Evolutionary conservation across 2,113 vertebrate genomes (phyloP).

Genomic region (Forbesichthys agassizii): DNA sequence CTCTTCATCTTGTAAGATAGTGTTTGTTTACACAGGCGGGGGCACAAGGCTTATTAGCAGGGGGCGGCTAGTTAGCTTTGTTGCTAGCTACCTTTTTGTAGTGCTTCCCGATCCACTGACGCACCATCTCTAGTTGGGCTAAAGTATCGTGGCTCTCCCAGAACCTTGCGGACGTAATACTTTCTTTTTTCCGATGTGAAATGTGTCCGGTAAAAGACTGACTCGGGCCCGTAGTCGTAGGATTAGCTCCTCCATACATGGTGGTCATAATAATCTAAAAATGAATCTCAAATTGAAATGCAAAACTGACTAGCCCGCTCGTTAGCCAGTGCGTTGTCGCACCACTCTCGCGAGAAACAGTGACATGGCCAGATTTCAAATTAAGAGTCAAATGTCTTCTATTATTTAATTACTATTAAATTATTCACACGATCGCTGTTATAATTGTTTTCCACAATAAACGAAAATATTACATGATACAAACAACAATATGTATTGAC

Average conservation of each 20-base stretch:
- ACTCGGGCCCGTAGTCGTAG: conserved; percentile 57
- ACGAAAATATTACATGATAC: no score
- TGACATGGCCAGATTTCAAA: not conserved
- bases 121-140: conserved; percentile 85
- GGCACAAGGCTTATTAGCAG: conserved; percentile 30
- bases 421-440: no score
- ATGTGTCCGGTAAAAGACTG: conserved; percentile 48
- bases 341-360: conserved; percentile 45
- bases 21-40: conserved; percentile 63
- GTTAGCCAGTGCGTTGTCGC: conserved; percentile 50
- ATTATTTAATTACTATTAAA: no score
- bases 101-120: conserved; percentile 90
- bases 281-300: conserved; percentile 43
- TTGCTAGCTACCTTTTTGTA: conserved; percentile 88
- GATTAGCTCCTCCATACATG: conserved; percentile 65
- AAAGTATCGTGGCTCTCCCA: conserved; percentile 90
- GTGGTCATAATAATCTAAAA: conserved; percentile 60
- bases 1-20: not conserved
- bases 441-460: no score
- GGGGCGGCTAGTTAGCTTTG: conserved; percentile 44
- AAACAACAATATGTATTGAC: no score
- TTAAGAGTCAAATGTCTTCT: not conserved
- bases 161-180: conserved; percentile 83
- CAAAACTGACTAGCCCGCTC: conserved; percentile 62
- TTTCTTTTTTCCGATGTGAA: conserved; percentile 81